These are phyloP conservation scores for Synergus umbraculus DNA, from an alignment of 2,888 invertebrate genomes.

Conservation along the genomic window DNA sequence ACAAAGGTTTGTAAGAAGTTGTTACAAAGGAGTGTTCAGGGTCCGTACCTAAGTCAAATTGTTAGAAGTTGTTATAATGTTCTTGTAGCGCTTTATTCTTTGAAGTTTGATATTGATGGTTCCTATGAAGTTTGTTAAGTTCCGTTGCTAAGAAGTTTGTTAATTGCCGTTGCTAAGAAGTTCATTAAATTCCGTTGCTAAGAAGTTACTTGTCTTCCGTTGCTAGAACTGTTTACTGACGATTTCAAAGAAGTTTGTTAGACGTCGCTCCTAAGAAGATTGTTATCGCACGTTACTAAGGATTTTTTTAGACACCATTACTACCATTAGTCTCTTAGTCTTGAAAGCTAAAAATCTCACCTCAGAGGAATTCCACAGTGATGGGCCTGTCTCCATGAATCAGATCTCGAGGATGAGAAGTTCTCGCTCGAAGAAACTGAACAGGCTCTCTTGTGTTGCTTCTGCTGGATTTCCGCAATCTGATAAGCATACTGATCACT, in stretches of 20 bases:
- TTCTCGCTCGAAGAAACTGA: constrained; percentile 94
- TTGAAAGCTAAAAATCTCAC: constrained; percentile 39
- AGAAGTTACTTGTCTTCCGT: neutral
- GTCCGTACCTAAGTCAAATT: constrained; percentile 8
- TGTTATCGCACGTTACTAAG: neutral
- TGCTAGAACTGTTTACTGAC: neutral
- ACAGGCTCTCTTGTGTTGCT: constrained; percentile 87
- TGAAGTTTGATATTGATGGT: constrained; percentile 2
- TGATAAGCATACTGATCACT: constrained; percentile 86
- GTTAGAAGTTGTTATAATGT: constrained; percentile 1
- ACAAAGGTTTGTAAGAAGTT: neutral
- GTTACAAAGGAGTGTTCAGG: neutral
- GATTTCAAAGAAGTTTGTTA: constrained; percentile 6
- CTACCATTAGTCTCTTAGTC: too few relatives aligned
- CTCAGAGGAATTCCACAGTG: constrained; percentile 86
- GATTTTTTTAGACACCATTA: neutral
- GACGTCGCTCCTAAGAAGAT: constrained; percentile 5
- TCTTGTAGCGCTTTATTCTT: neutral
- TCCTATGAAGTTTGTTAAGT: constrained; percentile 2
- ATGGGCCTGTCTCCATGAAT: constrained; percentile 89
- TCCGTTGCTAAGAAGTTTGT: constrained; percentile 5
- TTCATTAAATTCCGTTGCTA: neutral
- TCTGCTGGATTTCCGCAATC: constrained; percentile 86
- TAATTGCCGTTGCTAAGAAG: neutral
- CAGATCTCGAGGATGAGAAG: constrained; percentile 87